Evolutionary conservation across 2,113 vertebrate genomes (phyloP), one percentile per base, ranked within the genome.

Genomic region (Saimiri boliviensis): DNA sequence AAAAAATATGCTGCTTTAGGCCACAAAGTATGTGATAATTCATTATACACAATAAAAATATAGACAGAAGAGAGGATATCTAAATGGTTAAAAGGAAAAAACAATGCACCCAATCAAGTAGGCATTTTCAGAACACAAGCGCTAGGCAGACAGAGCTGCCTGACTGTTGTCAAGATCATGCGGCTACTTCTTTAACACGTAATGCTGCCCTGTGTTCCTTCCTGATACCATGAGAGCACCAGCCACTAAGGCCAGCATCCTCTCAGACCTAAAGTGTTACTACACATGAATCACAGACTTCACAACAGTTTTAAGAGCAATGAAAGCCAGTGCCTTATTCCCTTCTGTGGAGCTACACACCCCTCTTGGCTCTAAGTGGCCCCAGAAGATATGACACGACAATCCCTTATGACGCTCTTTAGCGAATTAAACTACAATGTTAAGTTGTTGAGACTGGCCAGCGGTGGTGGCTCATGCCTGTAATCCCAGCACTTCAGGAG

Each of bases 81-180:
- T 85, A 63, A 73, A 3, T 11, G 25, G 6, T 42, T 93, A 56
- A 76, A 93, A 85, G 85, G 32, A 52, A 73, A 88, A 97, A 79
- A 20, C 27, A 63, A 60, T 5, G 8, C 17, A 14, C 19, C 52
- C 52, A 47, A 42, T 11, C 60, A 45, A 89, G 37, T 13, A 32
- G 68, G 2, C 19, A 42, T 71, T 86, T 92, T 35, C 58, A 89
- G n/a, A 77, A 93, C 32, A 35, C 47, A 30, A 71, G 13, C 2
- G 37, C 73, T 37, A 52, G 68, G 27, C 70, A 80, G 49, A 68
- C 60, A 80, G 49, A 68, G 40, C 68, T 70, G 11, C 12, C 66
- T n/a, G 5, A 14, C 63, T 90, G 42, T 1, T 42, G 14, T 17
- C 45, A 63, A 74, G 70, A 87, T 35, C 14, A 35, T 14, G 20